These are phyloP conservation scores for Bolborhynchus lineola DNA, from an alignment of 2,113 vertebrate genomes.

Conservation along the genomic window DNA sequence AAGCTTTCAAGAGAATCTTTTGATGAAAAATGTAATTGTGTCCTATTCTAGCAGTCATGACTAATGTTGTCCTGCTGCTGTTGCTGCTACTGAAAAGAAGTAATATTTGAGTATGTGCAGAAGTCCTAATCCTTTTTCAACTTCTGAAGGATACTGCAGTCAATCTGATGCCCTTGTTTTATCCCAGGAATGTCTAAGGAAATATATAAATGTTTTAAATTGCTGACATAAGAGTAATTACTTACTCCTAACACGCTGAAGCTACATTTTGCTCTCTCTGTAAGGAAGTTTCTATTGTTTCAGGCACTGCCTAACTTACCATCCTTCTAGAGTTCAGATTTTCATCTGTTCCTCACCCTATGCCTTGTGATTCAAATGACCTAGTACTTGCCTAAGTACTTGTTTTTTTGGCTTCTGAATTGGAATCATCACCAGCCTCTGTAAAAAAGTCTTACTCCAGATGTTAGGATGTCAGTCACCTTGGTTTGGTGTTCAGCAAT, in stretches of 20 bases:
- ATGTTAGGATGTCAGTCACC: neutral
- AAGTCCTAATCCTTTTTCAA: neutral
- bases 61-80: neutral
- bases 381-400: neutral
- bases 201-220: neutral
- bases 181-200: neutral
- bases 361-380: neutral
- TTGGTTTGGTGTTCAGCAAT: neutral
- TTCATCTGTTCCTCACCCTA: neutral
- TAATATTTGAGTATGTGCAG: neutral
- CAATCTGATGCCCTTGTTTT: neutral
- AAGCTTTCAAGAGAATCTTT: neutral
- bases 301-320: neutral
- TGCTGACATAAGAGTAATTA: neutral
- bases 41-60: neutral
- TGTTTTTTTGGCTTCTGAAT: neutral
- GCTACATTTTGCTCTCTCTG: neutral
- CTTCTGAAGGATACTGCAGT: neutral
- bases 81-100: neutral
- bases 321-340: neutral
- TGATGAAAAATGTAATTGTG: neutral
- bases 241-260: neutral
- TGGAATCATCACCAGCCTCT: neutral
- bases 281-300: neutral
- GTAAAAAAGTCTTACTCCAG: neutral